Percentiles rank a stretch among this genome's conserved stretches.
Evolutionary conservation across 2,113 vertebrate species (phyloP).

Genomic region (Chunga burmeisteri): DNA sequence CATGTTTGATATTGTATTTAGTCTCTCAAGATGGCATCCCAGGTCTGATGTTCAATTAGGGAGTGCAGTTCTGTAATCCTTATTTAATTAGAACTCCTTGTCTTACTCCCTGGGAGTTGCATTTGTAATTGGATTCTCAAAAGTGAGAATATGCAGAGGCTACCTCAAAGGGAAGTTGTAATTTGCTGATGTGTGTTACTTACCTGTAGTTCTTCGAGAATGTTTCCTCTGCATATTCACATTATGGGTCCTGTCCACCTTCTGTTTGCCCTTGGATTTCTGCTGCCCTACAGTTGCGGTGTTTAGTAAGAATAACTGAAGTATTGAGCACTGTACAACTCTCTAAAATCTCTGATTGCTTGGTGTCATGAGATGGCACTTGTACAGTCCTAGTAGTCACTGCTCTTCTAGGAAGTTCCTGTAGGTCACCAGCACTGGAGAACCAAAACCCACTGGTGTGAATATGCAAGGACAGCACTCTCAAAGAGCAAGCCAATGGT

Average conservation of each 20-base stretch:
- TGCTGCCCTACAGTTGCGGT: neutral
- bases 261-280: neutral
- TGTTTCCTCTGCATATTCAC: conserved; percentile 65
- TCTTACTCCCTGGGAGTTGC: conserved; percentile 18
- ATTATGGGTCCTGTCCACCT: conserved; percentile 21
- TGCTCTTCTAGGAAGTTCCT: conserved; percentile 34
- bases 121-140: conserved; percentile 60
- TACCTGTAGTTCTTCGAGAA: conserved; percentile 49
- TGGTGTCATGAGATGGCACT: neutral
- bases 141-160: conserved; percentile 65
- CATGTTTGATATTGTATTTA: conserved; percentile 4
- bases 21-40: conserved; percentile 39
- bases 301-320: neutral
- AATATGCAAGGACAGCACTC: conserved; percentile 68
- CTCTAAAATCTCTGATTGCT: neutral
- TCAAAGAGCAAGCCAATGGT: conserved; percentile 41
- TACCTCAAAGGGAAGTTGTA: conserved; percentile 10
- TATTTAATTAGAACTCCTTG: conserved; percentile 60
- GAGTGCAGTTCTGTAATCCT: conserved; percentile 36
- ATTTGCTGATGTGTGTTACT: conserved; percentile 10
- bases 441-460: conserved; percentile 52
- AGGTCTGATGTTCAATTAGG: conserved; percentile 47
- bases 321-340: neutral
- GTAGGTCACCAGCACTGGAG: conserved; percentile 54
- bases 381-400: conserved; percentile 31